Conservation (phyloP, 2,888 invertebrate genomes). For the Cephus pygmeus region DNA sequence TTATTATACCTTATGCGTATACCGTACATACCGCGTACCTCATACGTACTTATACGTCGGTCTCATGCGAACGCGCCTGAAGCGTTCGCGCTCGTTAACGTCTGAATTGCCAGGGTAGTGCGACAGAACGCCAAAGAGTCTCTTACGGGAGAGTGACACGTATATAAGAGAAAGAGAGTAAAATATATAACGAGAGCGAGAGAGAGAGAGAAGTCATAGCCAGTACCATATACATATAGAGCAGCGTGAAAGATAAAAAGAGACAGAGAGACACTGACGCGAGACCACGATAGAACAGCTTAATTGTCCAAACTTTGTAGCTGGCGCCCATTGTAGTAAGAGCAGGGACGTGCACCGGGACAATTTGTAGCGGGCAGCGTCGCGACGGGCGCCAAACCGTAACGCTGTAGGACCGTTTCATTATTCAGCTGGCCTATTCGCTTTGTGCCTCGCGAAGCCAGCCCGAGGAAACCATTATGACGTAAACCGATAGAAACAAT, state of each 20-base stretch:
- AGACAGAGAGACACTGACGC: neutral
- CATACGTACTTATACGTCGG: neutral
- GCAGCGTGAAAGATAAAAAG: neutral
- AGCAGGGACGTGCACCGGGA: conserved; percentile 9
- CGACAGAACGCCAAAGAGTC: neutral
- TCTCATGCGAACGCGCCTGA: neutral
- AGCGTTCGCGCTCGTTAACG: neutral
- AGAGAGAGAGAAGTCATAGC: neutral
- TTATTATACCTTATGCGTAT: neutral
- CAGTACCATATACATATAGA: neutral
- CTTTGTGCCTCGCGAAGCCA: conserved; percentile 30
- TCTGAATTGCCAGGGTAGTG: neutral
- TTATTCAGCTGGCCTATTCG: conserved; percentile 31
- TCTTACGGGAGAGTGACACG: neutral
- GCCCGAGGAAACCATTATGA: conserved; percentile 38
- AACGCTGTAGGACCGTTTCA: conserved; percentile 18
- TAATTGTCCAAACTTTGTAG: conserved; percentile 42
- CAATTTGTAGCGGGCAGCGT: conserved; percentile 24
- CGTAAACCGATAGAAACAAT: conserved; percentile 27
- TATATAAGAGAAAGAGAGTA: neutral
- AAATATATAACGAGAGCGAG: neutral
- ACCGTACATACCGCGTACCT: neutral
- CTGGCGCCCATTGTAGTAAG: conserved; percentile 15
- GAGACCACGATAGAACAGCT: conserved; percentile 40
- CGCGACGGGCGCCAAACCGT: conserved; percentile 6